Percentiles rank a stretch among this genome's conserved stretches.
Conservation (phyloP, 2,113 vertebrate species). For the Anoura caudifer region DNA sequence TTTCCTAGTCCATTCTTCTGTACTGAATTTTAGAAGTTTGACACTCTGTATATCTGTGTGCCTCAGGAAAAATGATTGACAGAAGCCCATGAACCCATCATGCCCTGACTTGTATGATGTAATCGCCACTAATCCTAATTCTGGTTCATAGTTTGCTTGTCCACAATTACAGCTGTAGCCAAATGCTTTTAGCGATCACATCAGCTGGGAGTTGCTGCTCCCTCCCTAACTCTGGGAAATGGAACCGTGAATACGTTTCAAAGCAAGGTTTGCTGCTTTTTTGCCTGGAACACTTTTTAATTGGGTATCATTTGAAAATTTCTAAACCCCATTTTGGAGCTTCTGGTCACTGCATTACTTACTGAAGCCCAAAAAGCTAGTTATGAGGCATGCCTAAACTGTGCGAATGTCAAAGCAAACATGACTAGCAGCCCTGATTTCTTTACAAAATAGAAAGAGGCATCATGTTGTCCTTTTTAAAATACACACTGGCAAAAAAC, state of each 20-base stretch:
- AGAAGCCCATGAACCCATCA: conserved; percentile 52
- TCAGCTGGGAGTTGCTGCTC: neutral
- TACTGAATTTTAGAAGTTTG: neutral
- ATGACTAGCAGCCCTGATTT: conserved; percentile 41
- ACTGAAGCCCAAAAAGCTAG: conserved; percentile 72
- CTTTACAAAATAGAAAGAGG: conserved; percentile 58
- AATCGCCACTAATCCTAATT: conserved; percentile 73
- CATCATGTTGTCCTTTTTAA: conserved; percentile 41
- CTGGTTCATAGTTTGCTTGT: conserved; percentile 66
- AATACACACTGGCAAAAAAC: conserved; percentile 22
- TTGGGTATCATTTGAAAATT: conserved; percentile 80
- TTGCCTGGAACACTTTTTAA: conserved; percentile 82
- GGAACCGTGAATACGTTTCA: conserved; percentile 67
- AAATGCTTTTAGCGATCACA: conserved; percentile 27
- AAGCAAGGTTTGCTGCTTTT: conserved; percentile 78
- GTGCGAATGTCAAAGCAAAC: conserved; percentile 71
- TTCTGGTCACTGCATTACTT: conserved; percentile 79
- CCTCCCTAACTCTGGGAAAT: conserved; percentile 34
- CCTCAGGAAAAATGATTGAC: conserved; percentile 55
- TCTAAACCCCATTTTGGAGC: conserved; percentile 79
- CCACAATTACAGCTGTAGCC: conserved; percentile 65
- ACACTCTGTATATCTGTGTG: neutral
- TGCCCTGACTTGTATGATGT: conserved; percentile 47
- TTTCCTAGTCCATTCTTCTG: neutral
- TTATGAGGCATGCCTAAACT: conserved; percentile 70